Evolutionary conservation across 2,888 invertebrate genomes (phyloP), one percentile per base, ranked within the genome.

Genomic region (Andrena dorsata): DNA sequence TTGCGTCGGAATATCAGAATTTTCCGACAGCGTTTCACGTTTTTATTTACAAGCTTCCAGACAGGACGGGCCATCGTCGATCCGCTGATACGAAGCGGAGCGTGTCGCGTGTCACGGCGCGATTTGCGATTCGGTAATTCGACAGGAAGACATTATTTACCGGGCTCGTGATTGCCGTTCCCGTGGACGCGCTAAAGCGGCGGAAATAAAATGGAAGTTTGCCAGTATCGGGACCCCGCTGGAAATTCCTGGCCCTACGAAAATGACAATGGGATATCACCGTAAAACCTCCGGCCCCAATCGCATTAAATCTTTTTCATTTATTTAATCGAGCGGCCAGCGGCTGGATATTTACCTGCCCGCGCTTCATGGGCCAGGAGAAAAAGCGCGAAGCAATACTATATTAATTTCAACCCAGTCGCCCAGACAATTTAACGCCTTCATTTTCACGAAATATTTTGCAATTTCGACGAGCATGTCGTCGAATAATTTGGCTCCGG

Each of bases 131-230:
- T 75, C 82, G 76, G 78, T 86, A 86, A 88, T 86, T 87, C 76
- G 61, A 82, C 80, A 30, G 79, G 80, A 79, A 80, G 81, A 78
- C 89, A 86, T 90, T 90, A 90, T 91, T 91, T 90, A 88, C 79
- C 80, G 75, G 65, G 74, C 58, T 20, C 68, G 58, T 72, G 72
- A 82, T 82, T 76, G 76, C 69, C 47, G 49, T 53, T 63, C 41
- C 65, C 69, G 77, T 47, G 64, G 60, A 64, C 76, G 76, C 71
- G 68, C 56, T 73, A 69, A 75, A 73, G 35, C 85, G 76, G 41
- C 70, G 76, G 86, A 81, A 84, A 87, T 86, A 86, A 86, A 84
- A 78, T 76, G 82, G 86, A 82, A 82, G 82, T 56, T 69, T 76
- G 88, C 86, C 88, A 82, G 74, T 47, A 65, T 58, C 66, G 47